Conservation (phyloP, 2,113 vertebrate genomes). For the Promerops cafer region DNA sequence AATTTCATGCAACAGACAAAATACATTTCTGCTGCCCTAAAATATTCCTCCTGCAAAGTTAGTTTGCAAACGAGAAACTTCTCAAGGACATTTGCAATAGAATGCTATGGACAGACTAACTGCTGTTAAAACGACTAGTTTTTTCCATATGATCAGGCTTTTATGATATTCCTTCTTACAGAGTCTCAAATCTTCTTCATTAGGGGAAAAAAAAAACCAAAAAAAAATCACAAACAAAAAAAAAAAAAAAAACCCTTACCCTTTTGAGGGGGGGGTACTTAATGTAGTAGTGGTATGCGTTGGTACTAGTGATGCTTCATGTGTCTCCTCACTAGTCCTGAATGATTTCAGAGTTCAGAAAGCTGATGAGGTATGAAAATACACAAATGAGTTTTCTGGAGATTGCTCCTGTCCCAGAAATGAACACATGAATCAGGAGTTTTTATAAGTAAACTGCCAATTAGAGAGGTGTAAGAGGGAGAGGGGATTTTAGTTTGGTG, state of each 20-base stretch:
- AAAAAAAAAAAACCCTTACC: rapidly evolving
- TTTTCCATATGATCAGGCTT: not conserved
- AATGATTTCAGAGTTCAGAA: not conserved
- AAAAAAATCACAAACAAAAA: not conserved
- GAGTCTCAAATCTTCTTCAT: not conserved
- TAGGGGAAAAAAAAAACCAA: too few relatives aligned
- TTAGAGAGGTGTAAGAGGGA: not conserved
- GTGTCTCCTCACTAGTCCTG: not conserved
- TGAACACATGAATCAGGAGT: not conserved
- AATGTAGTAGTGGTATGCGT: not conserved
- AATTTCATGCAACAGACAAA: not conserved
- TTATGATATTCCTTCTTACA: not conserved
- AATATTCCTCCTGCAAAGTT: not conserved
- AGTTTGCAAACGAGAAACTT: not conserved
- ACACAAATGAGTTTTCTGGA: not conserved
- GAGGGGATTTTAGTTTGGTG: not conserved
- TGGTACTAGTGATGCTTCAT: not conserved
- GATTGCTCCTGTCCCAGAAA: not conserved
- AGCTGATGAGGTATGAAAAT: not conserved
- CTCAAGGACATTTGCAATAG: not conserved
- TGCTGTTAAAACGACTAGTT: not conserved
- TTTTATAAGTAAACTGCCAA: not conserved
- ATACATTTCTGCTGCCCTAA: not conserved
- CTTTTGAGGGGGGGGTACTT: not conserved
- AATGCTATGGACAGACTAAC: not conserved